Conservation (phyloP, 2,888 invertebrate species). For the Mimachlamys varia region DNA sequence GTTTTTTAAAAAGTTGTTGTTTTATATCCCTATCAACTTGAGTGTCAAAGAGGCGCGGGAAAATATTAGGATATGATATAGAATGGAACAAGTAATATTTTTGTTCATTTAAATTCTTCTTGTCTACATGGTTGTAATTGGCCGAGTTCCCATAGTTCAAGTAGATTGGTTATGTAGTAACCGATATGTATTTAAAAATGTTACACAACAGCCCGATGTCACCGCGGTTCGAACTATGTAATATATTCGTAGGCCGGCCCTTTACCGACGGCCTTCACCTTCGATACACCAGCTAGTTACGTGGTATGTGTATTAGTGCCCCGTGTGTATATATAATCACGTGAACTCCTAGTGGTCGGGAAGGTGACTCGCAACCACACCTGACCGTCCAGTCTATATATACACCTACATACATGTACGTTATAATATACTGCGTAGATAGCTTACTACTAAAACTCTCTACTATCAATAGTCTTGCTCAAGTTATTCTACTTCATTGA, state of each 20-base stretch:
- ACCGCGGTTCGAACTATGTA: neutral
- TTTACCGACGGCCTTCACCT: neutral
- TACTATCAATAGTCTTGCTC: too few species aligned
- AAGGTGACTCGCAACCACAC: neutral
- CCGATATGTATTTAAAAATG: neutral
- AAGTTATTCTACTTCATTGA: too few species aligned
- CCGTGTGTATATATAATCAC: neutral
- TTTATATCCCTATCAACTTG: too few species aligned
- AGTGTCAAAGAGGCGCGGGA: too few species aligned
- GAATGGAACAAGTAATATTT: too few species aligned
- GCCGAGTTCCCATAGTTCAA: too few species aligned
- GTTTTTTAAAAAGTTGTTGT: too few species aligned
- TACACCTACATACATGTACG: neutral
- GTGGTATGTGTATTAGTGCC: slow-evolving; percentile 29
- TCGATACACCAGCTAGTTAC: neutral
- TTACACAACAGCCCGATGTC: neutral
- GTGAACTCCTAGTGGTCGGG: slow-evolving; percentile 5
- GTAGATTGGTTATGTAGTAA: too few species aligned
- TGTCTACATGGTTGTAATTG: too few species aligned
- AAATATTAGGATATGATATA: too few species aligned
- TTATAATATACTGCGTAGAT: slow-evolving; percentile 1
- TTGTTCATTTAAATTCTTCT: too few species aligned
- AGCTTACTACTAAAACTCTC: neutral
- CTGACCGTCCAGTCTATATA: neutral
- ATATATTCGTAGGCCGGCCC: neutral